Evolutionary conservation across 2,113 vertebrate species (phyloP), one percentile per base, ranked within the genome.

Genomic region (Erythrolamprus reginae): DNA sequence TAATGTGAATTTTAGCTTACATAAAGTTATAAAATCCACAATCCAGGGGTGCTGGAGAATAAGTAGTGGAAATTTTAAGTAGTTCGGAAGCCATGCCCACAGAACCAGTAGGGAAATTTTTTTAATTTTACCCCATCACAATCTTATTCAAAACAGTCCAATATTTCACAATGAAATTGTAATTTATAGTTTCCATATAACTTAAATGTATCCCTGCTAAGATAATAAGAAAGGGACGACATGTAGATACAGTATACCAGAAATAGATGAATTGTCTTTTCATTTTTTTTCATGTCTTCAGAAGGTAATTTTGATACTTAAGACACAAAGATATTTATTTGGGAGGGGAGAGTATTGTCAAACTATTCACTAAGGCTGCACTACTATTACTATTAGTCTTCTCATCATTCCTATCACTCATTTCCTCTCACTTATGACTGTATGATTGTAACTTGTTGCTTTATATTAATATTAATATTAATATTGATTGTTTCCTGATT

Each of bases 91-190:
- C 45, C 45, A 45, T 5, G 45, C 45, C 45, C 45, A 45, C 45
- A 45, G 45, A 45, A 45, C 45, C 45, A 45, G 45, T 45, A 45
- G 45, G 45, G 45, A 45, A 45, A 45, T 3, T 45, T 45, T 45
- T 45, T 45, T 2, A 45, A 45, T 45, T 45, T 45, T 5, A 45
- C 45, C 45, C 45, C 45, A 5, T 89, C 93, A 93, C 95, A 92
- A 51, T 90, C 89, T 91, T 93, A 94, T 95, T 93, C 94, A 89
- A 97, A 96, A 96, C 52, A 92, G 86, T 89, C 55, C 55, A 90
- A 93, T 91, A 95, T 92, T 94, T 95, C 91, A 92, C 3, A 42
- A 42, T 3, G 33, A 77, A 77, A 77, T 77, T 77, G 21, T 33
- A 77, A 42, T 42, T 21, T 77, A 42, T 15, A 21, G 70, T 42